Conservation (phyloP, 2,797 vertebrate species). For the Oophaga sylvatica region DNA sequence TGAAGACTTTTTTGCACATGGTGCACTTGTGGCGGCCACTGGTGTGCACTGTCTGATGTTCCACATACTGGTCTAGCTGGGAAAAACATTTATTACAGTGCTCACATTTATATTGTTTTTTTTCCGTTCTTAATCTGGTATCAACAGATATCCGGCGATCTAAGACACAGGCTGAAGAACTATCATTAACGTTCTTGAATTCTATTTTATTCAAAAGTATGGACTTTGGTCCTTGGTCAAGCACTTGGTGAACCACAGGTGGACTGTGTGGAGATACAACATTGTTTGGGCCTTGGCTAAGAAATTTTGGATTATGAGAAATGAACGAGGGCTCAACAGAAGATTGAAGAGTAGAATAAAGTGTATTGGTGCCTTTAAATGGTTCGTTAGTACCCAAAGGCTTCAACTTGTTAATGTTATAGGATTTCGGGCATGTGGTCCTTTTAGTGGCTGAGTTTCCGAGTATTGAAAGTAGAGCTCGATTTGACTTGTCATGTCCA, state of each 20-base stretch:
- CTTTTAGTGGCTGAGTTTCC: not conserved
- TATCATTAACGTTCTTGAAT: not conserved
- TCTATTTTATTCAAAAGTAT: not conserved
- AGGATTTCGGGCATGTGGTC: not conserved
- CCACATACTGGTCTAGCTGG: not conserved
- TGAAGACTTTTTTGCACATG: conserved; percentile 68
- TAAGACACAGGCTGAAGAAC: not conserved
- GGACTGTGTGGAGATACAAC: not conserved
- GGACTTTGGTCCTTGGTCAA: not conserved
- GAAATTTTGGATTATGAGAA: conserved; percentile 61
- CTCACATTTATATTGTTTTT: not conserved
- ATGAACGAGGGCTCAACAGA: conserved; percentile 59
- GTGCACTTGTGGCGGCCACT: conserved; percentile 77
- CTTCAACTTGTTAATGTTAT: not conserved
- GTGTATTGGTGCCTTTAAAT: not conserved
- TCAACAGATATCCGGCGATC: no score
- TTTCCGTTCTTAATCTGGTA: not conserved
- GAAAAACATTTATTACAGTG: not conserved
- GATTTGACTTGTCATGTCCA: not conserved
- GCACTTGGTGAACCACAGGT: no score
- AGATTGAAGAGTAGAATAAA: not conserved
- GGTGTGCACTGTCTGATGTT: conserved; percentile 67
- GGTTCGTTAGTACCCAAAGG: not conserved
- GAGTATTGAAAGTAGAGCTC: not conserved
- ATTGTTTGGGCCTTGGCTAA: not conserved